Conservation (phyloP, 2,113 vertebrate genomes). For the Smithornis capensis region DNA sequence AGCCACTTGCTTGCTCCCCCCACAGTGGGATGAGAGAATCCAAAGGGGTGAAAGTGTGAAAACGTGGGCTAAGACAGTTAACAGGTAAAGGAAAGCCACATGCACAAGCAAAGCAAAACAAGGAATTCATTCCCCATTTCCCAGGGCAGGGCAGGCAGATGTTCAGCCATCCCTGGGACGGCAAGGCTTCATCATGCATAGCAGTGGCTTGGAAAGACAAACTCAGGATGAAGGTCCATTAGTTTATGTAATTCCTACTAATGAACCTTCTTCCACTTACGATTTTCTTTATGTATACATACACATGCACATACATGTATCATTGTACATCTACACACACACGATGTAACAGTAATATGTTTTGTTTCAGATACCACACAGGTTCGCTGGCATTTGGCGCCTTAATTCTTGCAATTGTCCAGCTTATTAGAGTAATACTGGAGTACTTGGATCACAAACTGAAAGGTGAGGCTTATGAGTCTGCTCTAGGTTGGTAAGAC, state of each 20-base stretch:
- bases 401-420: conserved; percentile 87
- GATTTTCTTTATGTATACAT: background rate
- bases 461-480: conserved; percentile 77
- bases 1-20: background rate
- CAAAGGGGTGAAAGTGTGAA: background rate
- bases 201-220: background rate
- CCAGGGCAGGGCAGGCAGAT: fast-evolving
- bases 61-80: background rate
- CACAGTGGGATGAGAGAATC: background rate
- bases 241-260: background rate
- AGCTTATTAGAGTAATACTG: conserved; percentile 84
- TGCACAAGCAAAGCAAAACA: background rate
- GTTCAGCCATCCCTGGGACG: background rate
- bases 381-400: conserved; percentile 94
- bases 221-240: background rate
- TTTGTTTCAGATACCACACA: conserved; percentile 87
- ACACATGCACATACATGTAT: background rate
- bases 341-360: background rate
- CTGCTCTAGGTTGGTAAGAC: background rate
- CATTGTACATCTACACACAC: background rate
- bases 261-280: background rate
- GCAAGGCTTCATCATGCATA: fast-evolving
- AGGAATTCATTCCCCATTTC: background rate
- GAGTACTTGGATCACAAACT: conserved; percentile 90
- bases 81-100: background rate